A percentile compares a stretch with the other conserved stretches of the same genome.
phyloP scores from a whole-genome alignment of 2,797 vertebrate species.

The Spinus olivaceus region DNA sequence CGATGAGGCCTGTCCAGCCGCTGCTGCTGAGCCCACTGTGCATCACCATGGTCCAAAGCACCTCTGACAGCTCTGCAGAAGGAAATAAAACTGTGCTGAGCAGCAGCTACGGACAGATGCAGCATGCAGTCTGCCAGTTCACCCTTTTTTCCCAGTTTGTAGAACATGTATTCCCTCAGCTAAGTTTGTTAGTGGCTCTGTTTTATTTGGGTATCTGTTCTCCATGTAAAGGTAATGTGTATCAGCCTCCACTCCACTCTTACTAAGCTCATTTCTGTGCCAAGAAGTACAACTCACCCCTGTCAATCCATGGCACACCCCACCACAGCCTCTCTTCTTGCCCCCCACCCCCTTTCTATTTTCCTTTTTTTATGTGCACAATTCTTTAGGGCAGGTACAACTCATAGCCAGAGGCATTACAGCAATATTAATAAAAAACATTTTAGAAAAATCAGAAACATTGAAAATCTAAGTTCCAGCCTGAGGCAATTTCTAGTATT shows the following conservation, averaged over 20 bases:
- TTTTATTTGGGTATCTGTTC: neutral
- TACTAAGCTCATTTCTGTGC: neutral
- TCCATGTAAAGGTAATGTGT: neutral
- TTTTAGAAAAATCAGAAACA: neutral
- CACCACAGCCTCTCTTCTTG: neutral
- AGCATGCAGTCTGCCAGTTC: neutral
- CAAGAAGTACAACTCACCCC: neutral
- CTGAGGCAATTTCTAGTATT: conserved; percentile 3
- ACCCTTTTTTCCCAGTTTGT: neutral
- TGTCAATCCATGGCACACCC: accelerated
- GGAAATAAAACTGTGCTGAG: neutral
- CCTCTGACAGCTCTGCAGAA: conserved; percentile 79
- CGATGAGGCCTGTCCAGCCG: conserved; percentile 66
- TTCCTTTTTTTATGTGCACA: neutral
- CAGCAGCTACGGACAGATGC: neutral
- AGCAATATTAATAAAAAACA: neutral
- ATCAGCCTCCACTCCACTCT: neutral
- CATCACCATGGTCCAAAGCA: conserved; percentile 84
- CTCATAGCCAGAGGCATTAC: conserved; percentile 9
- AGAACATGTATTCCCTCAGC: neutral
- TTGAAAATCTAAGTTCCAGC: neutral
- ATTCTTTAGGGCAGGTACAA: neutral
- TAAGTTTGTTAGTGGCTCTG: neutral
- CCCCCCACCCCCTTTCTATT: neutral
- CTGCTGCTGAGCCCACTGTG: conserved; percentile 36